Base-by-base conservation (phyloP, 2,888 invertebrate species). In the Mythimna vitellina region DNA sequence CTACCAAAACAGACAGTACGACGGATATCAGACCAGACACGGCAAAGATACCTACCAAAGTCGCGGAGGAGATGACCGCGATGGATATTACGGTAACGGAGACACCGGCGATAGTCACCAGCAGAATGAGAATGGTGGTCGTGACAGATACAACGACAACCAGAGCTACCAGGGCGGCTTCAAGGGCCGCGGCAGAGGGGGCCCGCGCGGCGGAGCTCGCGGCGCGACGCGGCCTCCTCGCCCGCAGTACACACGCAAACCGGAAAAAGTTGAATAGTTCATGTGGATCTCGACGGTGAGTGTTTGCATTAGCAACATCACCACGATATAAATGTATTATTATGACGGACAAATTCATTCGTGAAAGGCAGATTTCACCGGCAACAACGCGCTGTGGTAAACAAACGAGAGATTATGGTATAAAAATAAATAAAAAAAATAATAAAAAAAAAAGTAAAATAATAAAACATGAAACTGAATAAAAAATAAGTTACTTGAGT, bases 301-400 rank as follows among this genome's bases (percentile, higher is more conserved):
- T 80, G 85, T 80, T 42, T 83, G 83, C 86, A 78, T 81, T 77
- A 76, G 87, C 84, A 87, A 84, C 84, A 79, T 82, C 86, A 85
- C 85, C 85, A 86, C 78, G 65, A 78, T 80, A 77, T 87, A 86
- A 80, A 85, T 81, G 83, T 83, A 81, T 80, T 87, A 87, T 86
- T 88, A 88, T 90, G 88, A 93, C 87, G 92, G 94, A 95, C 95
- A 92, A 94, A 95, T 94, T 95, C 93, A 93, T 95, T 96, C 95
- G 97, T 97, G 97, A 96, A 97, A 97, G 97, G 97, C 97, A 97
- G 96, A 97, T 97, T 97, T 97, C 97, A 97, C 97, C 96, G 97
- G 97, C 97, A 97, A 97, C 97, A 97, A 97, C 97, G 95, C 91
- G 94, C 93, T 93, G 94, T 93, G 94, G 94, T 92, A 92, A 92